Evolutionary conservation across 2,888 invertebrate genomes (phyloP).

Genomic region (Scrobipalpa costella): DNA sequence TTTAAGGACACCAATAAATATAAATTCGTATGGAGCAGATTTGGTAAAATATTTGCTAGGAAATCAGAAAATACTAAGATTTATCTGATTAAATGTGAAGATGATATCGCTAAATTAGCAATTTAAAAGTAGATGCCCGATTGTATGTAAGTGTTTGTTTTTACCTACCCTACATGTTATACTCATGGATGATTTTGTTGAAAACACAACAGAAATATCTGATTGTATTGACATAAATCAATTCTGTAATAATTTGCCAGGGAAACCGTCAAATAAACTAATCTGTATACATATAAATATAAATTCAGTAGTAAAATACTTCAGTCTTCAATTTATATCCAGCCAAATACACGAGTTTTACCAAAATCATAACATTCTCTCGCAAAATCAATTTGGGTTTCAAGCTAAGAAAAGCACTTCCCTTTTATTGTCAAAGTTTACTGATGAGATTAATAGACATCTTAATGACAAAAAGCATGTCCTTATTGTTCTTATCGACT

Average conservation of each 20-base stretch:
- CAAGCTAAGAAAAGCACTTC: no score
- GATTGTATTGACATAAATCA: conserved; percentile 5
- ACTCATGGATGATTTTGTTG: not conserved
- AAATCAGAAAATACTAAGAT: conserved; percentile 21
- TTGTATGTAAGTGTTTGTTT: not conserved
- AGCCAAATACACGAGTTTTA: no score
- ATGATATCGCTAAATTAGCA: conserved; percentile 12
- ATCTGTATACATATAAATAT: conserved; percentile 10
- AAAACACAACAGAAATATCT: not conserved
- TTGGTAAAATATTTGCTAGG: conserved; percentile 20
- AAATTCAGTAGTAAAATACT: not conserved
- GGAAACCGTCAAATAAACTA: not conserved
- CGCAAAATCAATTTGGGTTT: no score
- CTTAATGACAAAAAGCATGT: no score
- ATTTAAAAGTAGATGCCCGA: not conserved
- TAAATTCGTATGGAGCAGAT: conserved; percentile 20
- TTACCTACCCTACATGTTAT: not conserved
- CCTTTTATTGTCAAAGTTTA: no score
- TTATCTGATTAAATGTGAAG: conserved; percentile 13
- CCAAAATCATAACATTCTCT: no score
- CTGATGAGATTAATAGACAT: no score
- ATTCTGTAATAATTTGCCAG: not conserved
- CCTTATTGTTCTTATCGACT: no score
- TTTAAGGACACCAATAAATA: conserved; percentile 20
- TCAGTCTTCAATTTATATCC: no score